Base-by-base conservation (phyloP, 2,888 invertebrate genomes). In the Apotomis capreana region DNA sequence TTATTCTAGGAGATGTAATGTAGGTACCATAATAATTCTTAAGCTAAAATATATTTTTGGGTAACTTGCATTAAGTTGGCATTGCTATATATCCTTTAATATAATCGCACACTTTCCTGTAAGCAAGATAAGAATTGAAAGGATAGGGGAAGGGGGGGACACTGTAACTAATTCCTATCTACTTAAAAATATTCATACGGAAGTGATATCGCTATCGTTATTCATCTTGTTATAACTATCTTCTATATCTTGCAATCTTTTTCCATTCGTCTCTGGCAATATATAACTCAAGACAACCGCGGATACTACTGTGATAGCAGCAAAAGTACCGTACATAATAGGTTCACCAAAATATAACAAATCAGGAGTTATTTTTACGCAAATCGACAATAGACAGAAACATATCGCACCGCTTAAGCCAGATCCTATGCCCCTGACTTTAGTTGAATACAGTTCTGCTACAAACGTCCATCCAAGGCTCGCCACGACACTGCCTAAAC, bases 191-290 rank as follows among this genome's bases (percentile, higher is more conserved):
- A 37, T 15, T 58, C 59, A 65, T 59, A 65, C 61, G 13, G 67
- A 15, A 64, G 64, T 68, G 3, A 46, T 15, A 37, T 6, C 62
- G 9, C 44, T 9, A 9, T 59, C 62, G 26, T 73, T 70, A 67
- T 98, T 71, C 51, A 76, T 81, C 26, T 76, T 80, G 64, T 80
- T 85, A 74, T 85, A 78, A 59, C 74, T 77, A 75, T 88, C 80
- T 95, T 83, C 96, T 94, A 78, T 97, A 90, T 68, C 96, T 95
- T 83, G 95, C 88, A 83, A 96, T 94, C 90, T 97, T 95, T 84
- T 97, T 94, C 78, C 94, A 76, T 82, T 82, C 0, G 89, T 89
- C 61, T 89, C 88, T 6, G 88, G 88, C 64, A 89, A 74, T 36
- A 84, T 75, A 74, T 84, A 86, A 63, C 74, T 75, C 54, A 89